These are phyloP conservation scores for Spodoptera littoralis DNA, from an alignment of 2,888 invertebrate species.

Conservation along the genomic window DNA sequence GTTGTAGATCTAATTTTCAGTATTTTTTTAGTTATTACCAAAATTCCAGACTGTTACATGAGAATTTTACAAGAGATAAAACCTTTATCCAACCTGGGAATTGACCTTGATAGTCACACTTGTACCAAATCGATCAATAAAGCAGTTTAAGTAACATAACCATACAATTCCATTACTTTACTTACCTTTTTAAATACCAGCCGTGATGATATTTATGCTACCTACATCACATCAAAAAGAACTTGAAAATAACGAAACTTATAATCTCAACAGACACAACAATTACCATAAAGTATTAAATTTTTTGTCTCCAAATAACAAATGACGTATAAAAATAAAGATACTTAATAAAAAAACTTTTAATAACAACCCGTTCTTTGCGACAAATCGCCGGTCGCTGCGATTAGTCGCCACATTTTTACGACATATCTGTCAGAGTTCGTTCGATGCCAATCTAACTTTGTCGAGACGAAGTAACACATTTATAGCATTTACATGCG, in stretches of 20 bases:
- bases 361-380: slow-evolving; percentile 48
- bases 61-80: too few relatives aligned
- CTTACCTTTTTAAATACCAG: too few relatives aligned
- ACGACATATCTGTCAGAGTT: slow-evolving; percentile 75
- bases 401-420: slow-evolving; percentile 71
- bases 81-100: too few relatives aligned
- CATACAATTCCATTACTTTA: too few relatives aligned
- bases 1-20: too few relatives aligned
- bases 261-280: slow-evolving; percentile 15
- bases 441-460: slow-evolving; percentile 85
- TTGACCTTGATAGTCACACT: too few relatives aligned
- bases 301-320: slow-evolving; percentile 37
- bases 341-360: slow-evolving; percentile 34
- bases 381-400: slow-evolving; percentile 58
- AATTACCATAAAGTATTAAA: slow-evolving; percentile 45
- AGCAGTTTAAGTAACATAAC: too few relatives aligned
- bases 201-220: neutral
- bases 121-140: too few relatives aligned
- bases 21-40: too few relatives aligned
- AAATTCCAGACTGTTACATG: too few relatives aligned
- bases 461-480: slow-evolving; percentile 75
- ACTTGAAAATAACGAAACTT: slow-evolving; percentile 10
- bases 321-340: slow-evolving; percentile 45
- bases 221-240: neutral
- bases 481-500: slow-evolving; percentile 74